phyloP scores from a whole-genome alignment of 2,888 invertebrate genomes.

The Panopea generosa region DNA sequence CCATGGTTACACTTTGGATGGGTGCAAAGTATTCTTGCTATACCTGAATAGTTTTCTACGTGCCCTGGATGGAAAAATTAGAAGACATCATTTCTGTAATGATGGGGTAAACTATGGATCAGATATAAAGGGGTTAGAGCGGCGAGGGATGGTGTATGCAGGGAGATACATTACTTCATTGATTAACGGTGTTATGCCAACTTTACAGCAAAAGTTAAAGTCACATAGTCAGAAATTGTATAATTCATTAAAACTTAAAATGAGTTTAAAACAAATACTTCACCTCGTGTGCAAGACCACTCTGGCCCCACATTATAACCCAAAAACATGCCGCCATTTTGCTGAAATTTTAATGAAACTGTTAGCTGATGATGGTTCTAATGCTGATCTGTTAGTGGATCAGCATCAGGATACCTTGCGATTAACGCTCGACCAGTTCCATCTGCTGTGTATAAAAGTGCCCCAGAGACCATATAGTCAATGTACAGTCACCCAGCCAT shows the following conservation, averaged over 20 bases:
- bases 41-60: slow-evolving; percentile 52
- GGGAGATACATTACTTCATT: slow-evolving; percentile 14
- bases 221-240: neutral
- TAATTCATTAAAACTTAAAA: neutral
- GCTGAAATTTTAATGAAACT: slow-evolving; percentile 27
- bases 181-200: slow-evolving; percentile 12
- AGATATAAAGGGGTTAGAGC: neutral
- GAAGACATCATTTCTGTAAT: slow-evolving; percentile 30
- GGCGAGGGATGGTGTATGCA: slow-evolving; percentile 14
- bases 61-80: slow-evolving; percentile 16
- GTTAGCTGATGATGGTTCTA: slow-evolving; percentile 5
- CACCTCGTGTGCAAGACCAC: slow-evolving; percentile 35
- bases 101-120: slow-evolving; percentile 10
- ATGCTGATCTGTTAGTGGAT: neutral
- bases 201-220: slow-evolving; percentile 2
- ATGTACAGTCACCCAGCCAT: slow-evolving; percentile 34
- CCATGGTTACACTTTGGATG: slow-evolving; percentile 59
- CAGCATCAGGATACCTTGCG: slow-evolving; percentile 4
- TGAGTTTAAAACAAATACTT: slow-evolving; percentile 9
- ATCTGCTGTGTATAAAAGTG: slow-evolving; percentile 59
- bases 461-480: slow-evolving; percentile 55
- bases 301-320: slow-evolving; percentile 49
- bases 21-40: slow-evolving; percentile 69
- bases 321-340: slow-evolving; percentile 27
- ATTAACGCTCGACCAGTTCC: slow-evolving; percentile 54